Conservation (phyloP, 2,888 invertebrate genomes). For the Ferrisia virgata region DNA sequence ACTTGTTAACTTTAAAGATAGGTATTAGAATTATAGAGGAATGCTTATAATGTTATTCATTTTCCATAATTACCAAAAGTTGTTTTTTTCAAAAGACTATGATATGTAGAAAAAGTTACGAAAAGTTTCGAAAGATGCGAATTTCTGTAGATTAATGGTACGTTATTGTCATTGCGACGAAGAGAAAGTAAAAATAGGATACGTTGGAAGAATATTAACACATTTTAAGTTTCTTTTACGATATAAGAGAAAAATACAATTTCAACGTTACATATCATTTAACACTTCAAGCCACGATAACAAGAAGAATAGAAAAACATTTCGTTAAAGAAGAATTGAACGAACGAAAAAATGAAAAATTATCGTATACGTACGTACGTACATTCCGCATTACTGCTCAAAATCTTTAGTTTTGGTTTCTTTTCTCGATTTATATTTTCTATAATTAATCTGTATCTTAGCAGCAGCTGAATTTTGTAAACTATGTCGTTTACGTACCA, state of each 20-base stretch:
- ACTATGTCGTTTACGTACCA: slow-evolving; percentile 48
- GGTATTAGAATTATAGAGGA: neutral
- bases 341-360: neutral
- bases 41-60: neutral
- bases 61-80: neutral
- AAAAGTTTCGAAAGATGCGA: neutral
- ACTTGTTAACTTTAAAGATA: neutral
- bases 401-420: neutral
- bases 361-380: slow-evolving; percentile 13
- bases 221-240: neutral
- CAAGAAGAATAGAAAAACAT: neutral
- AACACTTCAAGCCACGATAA: neutral
- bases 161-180: slow-evolving; percentile 17
- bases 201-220: neutral
- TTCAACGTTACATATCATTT: neutral
- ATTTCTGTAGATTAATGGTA: neutral
- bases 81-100: neutral
- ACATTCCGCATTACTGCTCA: neutral
- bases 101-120: slow-evolving; percentile 20
- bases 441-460: slow-evolving; percentile 43
- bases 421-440: slow-evolving; percentile 43
- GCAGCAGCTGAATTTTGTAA: slow-evolving; percentile 40
- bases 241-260: neutral
- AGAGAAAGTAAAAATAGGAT: neutral
- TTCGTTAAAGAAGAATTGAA: neutral